Base-by-base conservation (phyloP, 1,140 invertebrate species). In the Melitaea cinxia region DNA sequence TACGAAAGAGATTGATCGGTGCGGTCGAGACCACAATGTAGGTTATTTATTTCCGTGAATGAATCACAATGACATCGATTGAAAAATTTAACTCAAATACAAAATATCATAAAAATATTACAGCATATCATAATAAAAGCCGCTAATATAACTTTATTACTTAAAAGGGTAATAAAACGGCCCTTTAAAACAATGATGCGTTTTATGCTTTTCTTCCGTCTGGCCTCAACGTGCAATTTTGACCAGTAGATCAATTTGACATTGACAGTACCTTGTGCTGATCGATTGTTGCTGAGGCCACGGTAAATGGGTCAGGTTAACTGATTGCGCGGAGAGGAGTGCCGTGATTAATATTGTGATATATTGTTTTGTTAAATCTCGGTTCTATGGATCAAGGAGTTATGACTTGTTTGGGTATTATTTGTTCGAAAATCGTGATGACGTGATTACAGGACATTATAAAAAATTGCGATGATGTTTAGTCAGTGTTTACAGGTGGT, bases 201-300 rank as follows among this genome's bases (percentile, higher is more conserved):
- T 55, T 64, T 64, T 64, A 64, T 64, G 42, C 42, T 39, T 50
- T 56, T 58, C 52, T 61, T 69, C 67, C 67, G 56, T 15, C 50
- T 69, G 67, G 52, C 67, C 67, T 69, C 56, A 45, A 33, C 21
- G 39, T 67, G 61, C 65, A 71, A 67, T 72, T 63, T 68, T 64
- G 57, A 59, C 57, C 65, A 63, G 53, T 55, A 68, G 67, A 71
- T 71, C 65, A 60, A 65, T 70, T 33, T 65, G 68, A 65, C 68
- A 65, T 70, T 70, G 68, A 53, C 42, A 52, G 35, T 65, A 55
- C 65, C 67, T 65, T 56, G 49, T 10, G 15, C 23, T 28, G 50
- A 21, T 15, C 19, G 35, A 53, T 52, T 12, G 15, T 30, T 37
- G 49, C 28, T 21, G 47, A 60, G 60, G 52, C 56, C 63, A 26